phyloP scores from a whole-genome alignment of 2,113 vertebrate species.

The Pluvialis apricaria region DNA sequence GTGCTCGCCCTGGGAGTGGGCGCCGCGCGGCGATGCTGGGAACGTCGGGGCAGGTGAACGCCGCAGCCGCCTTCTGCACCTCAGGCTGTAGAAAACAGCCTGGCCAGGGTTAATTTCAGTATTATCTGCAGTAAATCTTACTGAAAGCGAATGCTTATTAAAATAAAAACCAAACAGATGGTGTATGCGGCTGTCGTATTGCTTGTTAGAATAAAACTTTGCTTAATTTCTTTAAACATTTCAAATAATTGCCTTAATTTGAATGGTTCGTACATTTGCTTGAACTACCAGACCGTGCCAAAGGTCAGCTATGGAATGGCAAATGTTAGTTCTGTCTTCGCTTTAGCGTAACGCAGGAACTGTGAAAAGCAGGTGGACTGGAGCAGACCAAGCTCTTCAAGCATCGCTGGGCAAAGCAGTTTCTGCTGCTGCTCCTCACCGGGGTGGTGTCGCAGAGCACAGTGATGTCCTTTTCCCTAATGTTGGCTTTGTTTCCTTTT shows the following conservation, averaged over 20 bases:
- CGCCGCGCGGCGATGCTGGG: neutral
- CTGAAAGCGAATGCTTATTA: neutral
- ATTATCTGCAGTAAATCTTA: neutral
- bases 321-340: neutral
- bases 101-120: too few species aligned
- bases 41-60: neutral
- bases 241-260: neutral
- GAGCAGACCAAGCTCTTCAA: rapidly evolving
- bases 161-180: neutral
- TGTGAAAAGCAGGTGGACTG: too few species aligned
- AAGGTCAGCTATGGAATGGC: neutral
- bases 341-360: rapidly evolving
- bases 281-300: neutral
- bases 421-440: neutral
- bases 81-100: neutral
- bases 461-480: neutral
- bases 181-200: too few species aligned
- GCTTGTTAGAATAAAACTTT: neutral
- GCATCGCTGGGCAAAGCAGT: neutral
- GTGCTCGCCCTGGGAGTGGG: neutral
- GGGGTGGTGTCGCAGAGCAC: rapidly evolving
- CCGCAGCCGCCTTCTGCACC: neutral
- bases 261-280: neutral
- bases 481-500: neutral
- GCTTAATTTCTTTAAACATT: neutral